Percentiles rank a stretch among this genome's conserved stretches.
Evolutionary conservation across 2,888 invertebrate species (phyloP).

Genomic region (Coelinius sp.): DNA sequence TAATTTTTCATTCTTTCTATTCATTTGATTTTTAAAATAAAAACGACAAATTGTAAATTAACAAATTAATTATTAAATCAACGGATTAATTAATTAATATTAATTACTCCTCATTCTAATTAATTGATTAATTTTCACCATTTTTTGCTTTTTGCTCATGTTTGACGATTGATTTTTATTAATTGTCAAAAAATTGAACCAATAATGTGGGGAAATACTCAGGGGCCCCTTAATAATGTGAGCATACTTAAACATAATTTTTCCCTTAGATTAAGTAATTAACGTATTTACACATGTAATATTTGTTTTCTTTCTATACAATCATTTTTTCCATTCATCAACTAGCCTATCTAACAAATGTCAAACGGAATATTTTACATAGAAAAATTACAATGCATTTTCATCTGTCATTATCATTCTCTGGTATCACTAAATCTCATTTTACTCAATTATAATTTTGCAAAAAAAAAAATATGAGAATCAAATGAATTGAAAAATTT

Average conservation of each 20-base stretch:
- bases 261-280: constrained; percentile 54
- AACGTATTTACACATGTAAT: constrained; percentile 57
- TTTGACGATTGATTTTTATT: constrained; percentile 1
- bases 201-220: constrained; percentile 54
- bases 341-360: constrained; percentile 65
- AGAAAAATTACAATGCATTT: constrained; percentile 63
- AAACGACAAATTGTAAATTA: not conserved
- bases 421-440: constrained; percentile 28
- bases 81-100: constrained; percentile 34
- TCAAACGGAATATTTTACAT: constrained; percentile 69
- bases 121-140: constrained; percentile 40
- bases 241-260: constrained; percentile 57
- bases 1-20: not conserved
- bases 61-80: not conserved
- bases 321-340: constrained; percentile 61
- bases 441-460: not conserved
- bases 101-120: constrained; percentile 39
- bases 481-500: not conserved
- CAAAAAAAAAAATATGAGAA: not conserved
- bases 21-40: not conserved
- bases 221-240: constrained; percentile 64
- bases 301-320: constrained; percentile 62
- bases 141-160: constrained; percentile 28
- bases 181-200: constrained; percentile 9
- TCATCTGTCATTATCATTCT: constrained; percentile 38